Percentiles rank a stretch among this genome's conserved stretches.
Evolutionary conservation across 2,113 vertebrate species (phyloP).

Genomic region (Abramis brama): DNA sequence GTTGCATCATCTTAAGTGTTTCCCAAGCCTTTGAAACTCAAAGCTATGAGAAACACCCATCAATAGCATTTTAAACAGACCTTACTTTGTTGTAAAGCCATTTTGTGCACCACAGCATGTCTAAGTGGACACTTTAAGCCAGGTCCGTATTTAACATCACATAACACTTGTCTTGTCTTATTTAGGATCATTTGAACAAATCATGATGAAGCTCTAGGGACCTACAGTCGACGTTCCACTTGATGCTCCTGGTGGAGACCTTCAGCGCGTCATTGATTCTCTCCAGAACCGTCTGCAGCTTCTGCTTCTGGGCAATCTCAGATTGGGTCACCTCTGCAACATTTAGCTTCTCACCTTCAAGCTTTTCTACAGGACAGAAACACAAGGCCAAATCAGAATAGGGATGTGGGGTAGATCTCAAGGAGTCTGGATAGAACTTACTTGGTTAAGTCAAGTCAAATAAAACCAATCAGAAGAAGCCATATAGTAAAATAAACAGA

Average conservation of each 20-base stretch:
- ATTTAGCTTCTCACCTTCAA: slow-evolving; percentile 88
- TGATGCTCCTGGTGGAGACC: slow-evolving; percentile 87
- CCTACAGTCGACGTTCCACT: slow-evolving; percentile 95
- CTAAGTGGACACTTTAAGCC: background rate
- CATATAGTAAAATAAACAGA: background rate
- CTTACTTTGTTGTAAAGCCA: background rate
- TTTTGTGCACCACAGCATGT: slow-evolving; percentile 20
- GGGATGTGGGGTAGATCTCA: background rate
- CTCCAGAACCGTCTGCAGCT: slow-evolving; percentile 92
- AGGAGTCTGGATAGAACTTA: background rate
- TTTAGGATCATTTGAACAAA: background rate
- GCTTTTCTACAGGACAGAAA: slow-evolving; percentile 79
- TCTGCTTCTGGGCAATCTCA: slow-evolving; percentile 94
- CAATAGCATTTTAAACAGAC: background rate
- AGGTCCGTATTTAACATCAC: background rate
- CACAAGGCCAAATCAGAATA: background rate
- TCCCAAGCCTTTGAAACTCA: slow-evolving; percentile 25
- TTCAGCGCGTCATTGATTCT: slow-evolving; percentile 90
- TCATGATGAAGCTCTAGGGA: background rate
- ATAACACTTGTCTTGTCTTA: background rate
- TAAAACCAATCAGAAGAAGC: background rate
- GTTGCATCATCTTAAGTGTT: slow-evolving; percentile 43
- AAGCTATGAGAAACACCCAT: background rate
- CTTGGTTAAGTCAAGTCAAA: background rate
- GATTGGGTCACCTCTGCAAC: slow-evolving; percentile 97